Evolutionary conservation across 2,113 vertebrate genomes (phyloP).

Genomic region (Cairina moschata): DNA sequence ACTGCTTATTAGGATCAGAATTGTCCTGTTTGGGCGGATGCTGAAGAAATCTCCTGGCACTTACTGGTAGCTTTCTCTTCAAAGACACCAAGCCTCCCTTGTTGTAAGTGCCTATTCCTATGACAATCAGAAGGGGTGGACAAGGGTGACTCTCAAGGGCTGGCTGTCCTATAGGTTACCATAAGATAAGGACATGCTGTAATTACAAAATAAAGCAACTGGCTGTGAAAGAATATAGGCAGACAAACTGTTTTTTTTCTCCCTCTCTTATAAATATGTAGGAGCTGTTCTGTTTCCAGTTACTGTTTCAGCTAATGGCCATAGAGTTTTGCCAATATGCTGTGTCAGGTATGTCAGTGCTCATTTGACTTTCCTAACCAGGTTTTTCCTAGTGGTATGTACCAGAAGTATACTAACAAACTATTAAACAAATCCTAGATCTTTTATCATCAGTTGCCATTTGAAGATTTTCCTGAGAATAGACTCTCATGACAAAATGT

Average conservation of each 20-base stretch:
- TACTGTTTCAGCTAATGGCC: constrained; percentile 27
- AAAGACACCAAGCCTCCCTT: neutral
- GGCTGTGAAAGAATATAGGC: constrained; percentile 21
- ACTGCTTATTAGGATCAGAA: neutral
- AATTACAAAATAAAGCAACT: constrained; percentile 44
- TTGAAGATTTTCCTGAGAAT: neutral
- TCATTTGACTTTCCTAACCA: constrained; percentile 13
- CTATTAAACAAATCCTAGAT: neutral
- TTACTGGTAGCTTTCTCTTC: neutral
- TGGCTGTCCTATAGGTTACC: neutral
- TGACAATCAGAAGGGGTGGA: neutral
- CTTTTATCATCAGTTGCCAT: neutral
- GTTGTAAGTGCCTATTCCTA: neutral
- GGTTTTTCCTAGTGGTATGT: neutral
- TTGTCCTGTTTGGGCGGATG: accelerated
- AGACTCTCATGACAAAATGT: neutral
- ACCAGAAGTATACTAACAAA: neutral
- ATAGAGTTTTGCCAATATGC: constrained; percentile 20
- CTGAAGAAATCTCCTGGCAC: neutral
- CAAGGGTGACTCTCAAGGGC: neutral
- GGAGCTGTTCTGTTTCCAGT: constrained; percentile 15
- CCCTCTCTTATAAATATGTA: constrained; percentile 32
- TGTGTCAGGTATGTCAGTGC: constrained; percentile 12
- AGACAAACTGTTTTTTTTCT: neutral
- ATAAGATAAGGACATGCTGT: neutral